Conservation (phyloP, 2,888 invertebrate genomes). For the Thera britannica region DNA sequence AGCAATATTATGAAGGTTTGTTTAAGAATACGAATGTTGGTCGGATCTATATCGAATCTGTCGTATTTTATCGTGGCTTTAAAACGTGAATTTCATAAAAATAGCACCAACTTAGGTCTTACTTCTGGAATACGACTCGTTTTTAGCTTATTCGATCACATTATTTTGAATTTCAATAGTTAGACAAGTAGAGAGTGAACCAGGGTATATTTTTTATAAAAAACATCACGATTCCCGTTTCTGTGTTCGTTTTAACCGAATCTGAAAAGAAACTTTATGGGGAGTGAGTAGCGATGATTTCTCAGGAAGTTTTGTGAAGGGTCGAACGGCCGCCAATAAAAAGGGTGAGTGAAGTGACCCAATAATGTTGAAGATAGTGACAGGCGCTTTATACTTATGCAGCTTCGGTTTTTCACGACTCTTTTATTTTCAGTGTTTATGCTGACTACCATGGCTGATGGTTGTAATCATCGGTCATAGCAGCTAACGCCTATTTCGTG, state of each 20-base stretch:
- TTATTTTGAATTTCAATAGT: too few relatives aligned
- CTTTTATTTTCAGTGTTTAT: constrained; percentile 4
- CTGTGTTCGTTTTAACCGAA: background rate
- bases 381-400: constrained; percentile 39
- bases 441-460: background rate
- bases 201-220: too few relatives aligned
- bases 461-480: background rate
- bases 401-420: constrained; percentile 11
- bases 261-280: constrained; percentile 54
- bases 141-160: background rate
- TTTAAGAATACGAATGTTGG: background rate
- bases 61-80: background rate
- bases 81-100: background rate
- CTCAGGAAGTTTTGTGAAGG: constrained; percentile 65
- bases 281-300: constrained; percentile 68
- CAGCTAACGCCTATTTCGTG: background rate
- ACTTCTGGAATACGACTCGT: background rate
- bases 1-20: constrained; percentile 40
- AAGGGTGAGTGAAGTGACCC: constrained; percentile 68
- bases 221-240: background rate
- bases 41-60: background rate
- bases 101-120: background rate
- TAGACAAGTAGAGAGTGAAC: too few relatives aligned
- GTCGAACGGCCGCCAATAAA: constrained; percentile 69
- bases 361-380: constrained; percentile 65